phyloP scores from a whole-genome alignment of 1,140 invertebrate species.

The Thereuonema tuberculata region DNA sequence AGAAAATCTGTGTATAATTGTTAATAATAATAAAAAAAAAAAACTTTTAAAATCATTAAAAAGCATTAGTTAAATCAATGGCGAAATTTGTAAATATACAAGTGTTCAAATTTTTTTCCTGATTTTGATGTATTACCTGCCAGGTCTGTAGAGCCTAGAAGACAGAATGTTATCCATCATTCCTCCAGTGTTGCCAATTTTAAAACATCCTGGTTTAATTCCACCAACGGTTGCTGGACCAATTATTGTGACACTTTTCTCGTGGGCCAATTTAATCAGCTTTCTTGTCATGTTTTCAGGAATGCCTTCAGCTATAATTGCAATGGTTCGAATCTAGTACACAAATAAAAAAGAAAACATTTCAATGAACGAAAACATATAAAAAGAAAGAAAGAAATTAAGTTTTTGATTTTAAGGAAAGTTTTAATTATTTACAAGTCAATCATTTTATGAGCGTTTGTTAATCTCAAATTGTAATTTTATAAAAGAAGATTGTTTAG shows the following conservation, averaged over 20 bases:
- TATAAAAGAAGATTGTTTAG: too few species aligned
- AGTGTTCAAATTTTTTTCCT: neutral
- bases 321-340: constrained; percentile 72
- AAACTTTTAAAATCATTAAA: neutral
- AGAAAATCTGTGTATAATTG: too few species aligned
- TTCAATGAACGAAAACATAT: neutral
- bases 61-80: neutral
- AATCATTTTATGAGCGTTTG: too few species aligned
- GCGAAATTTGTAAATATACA: neutral
- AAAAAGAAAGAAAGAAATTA: too few species aligned
- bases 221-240: constrained; percentile 97
- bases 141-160: constrained; percentile 90
- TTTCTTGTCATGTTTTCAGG: constrained; percentile 96
- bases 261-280: constrained; percentile 70
- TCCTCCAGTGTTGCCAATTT: constrained; percentile 98
- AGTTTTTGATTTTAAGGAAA: too few species aligned
- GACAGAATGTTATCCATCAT: constrained; percentile 99
- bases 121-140: constrained; percentile 44
- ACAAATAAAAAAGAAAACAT: neutral
- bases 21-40: constrained; percentile 9
- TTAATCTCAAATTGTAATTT: too few species aligned
- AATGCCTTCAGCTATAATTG: constrained; percentile 98
- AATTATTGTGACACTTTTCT: constrained; percentile 73
- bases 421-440: too few species aligned
- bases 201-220: constrained; percentile 97